Percentiles rank a stretch among this genome's conserved stretches.
Evolutionary conservation across 2,888 invertebrate species (phyloP).

Genomic region (Lasioglossum malachurum): DNA sequence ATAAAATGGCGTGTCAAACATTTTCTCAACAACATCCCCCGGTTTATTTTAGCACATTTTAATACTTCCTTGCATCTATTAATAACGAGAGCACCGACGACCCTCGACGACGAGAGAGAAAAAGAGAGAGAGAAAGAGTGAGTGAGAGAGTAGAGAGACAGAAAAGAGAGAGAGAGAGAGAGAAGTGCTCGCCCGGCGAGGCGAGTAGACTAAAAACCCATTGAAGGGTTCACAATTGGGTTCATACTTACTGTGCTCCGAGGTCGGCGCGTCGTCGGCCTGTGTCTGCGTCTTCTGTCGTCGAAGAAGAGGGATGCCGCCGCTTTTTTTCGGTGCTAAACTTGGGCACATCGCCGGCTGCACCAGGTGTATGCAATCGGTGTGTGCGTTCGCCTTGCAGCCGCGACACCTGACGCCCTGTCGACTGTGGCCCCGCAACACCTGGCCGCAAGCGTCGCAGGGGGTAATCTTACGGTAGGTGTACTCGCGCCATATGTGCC

Average conservation of each 20-base stretch:
- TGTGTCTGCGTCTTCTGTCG: conserved; percentile 94
- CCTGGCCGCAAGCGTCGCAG: conserved; percentile 97
- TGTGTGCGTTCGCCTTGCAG: conserved; percentile 96
- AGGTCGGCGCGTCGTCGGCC: conserved; percentile 86
- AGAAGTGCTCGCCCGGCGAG: conserved; percentile 10
- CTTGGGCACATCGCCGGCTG: conserved; percentile 92
- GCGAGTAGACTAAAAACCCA: conserved; percentile 15
- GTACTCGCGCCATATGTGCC: conserved; percentile 96
- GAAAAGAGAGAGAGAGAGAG: conserved; percentile 2
- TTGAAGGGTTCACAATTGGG: conserved; percentile 12
- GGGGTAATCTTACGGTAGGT: conserved; percentile 98
- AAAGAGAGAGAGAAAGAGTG: conserved; percentile 4
- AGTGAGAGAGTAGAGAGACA: conserved; percentile 20
- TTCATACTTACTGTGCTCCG: conserved; percentile 92
- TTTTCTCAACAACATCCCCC: background rate
- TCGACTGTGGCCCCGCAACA: conserved; percentile 95
- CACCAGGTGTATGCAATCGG: conserved; percentile 92
- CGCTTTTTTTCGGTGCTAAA: conserved; percentile 79
- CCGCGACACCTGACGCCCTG: conserved; percentile 96
- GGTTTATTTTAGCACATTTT: background rate
- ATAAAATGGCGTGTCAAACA: background rate
- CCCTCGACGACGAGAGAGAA: conserved; percentile 41
- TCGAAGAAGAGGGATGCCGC: conserved; percentile 88
- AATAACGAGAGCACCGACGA: conserved; percentile 33
- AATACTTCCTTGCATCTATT: background rate